phyloP scores from a whole-genome alignment of 2,888 invertebrate genomes.

The Pollenia labialis region DNA sequence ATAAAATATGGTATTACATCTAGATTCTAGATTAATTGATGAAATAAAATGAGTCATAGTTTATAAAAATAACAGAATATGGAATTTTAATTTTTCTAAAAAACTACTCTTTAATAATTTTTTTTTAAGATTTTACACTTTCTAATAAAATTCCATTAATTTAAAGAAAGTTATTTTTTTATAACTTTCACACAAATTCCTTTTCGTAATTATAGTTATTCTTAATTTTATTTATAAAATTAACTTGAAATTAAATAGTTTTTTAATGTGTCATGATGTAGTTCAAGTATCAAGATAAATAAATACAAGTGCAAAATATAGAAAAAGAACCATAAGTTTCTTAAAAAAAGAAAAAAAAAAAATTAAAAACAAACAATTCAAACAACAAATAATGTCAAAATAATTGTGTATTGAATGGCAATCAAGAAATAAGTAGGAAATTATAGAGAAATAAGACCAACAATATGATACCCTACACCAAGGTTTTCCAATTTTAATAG shows the following conservation, averaged over 20 bases:
- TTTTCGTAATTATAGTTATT: conserved; percentile 17
- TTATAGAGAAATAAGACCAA: too few species aligned
- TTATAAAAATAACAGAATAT: not conserved
- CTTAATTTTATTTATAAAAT: conserved; percentile 20
- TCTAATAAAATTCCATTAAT: conserved; percentile 4
- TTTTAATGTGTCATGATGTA: conserved; percentile 54
- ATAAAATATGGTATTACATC: not conserved
- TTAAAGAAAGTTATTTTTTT: conserved; percentile 28
- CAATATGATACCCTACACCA: too few species aligned
- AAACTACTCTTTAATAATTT: too few species aligned
- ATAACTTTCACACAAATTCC: conserved; percentile 40
- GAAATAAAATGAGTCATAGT: not conserved
- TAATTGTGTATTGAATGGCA: conserved; percentile 19
- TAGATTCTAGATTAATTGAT: conserved; percentile 18
- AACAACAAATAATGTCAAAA: conserved; percentile 18
- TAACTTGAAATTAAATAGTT: not conserved
- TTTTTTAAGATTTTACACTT: not conserved
- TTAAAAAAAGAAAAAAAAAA: not conserved
- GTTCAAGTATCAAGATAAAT: conserved; percentile 24
- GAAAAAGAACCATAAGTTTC: not conserved
- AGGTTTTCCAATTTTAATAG: too few species aligned
- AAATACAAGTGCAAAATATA: conserved; percentile 16
- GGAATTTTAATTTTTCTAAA: too few species aligned
- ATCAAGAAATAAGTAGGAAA: not conserved
- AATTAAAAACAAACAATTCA: not conserved